Evolutionary conservation across 2,113 vertebrate genomes (phyloP).

Genomic region (Delphinapterus leucas): DNA sequence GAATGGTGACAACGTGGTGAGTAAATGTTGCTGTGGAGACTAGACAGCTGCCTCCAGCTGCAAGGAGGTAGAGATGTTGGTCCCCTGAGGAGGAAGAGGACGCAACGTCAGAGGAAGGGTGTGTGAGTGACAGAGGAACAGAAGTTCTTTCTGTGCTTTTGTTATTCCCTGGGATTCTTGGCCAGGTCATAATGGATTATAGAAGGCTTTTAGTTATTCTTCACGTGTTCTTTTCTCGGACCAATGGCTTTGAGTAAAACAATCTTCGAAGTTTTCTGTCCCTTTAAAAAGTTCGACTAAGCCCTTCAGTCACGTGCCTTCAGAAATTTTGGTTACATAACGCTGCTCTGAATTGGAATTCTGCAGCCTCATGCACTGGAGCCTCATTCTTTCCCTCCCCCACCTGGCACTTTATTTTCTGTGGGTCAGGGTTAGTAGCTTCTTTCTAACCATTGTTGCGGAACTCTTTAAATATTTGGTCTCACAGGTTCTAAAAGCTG

Average conservation of each 20-base stretch:
- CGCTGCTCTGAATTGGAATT: conserved; percentile 12
- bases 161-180: neutral
- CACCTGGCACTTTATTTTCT: conserved; percentile 47
- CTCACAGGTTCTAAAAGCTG: conserved; percentile 63
- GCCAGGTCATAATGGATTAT: neutral
- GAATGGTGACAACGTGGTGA: neutral
- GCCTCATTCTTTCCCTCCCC: neutral
- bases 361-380: conserved; percentile 54
- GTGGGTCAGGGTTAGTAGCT: conserved; percentile 40
- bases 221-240: neutral
- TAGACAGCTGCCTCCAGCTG: neutral
- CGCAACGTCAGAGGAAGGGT: neutral
- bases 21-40: neutral
- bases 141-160: neutral
- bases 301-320: conserved; percentile 45
- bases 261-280: conserved; percentile 10
- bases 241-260: neutral
- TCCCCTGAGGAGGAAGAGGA: neutral
- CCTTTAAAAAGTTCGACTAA: conserved; percentile 53
- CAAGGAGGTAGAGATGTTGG: neutral
- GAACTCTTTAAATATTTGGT: conserved; percentile 71
- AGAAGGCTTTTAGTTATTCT: neutral
- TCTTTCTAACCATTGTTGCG: conserved; percentile 58
- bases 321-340: conserved; percentile 54
- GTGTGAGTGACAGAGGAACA: neutral